Evolutionary conservation across 2,888 invertebrate species (phyloP).

Genomic region (Morinoia aosen): DNA sequence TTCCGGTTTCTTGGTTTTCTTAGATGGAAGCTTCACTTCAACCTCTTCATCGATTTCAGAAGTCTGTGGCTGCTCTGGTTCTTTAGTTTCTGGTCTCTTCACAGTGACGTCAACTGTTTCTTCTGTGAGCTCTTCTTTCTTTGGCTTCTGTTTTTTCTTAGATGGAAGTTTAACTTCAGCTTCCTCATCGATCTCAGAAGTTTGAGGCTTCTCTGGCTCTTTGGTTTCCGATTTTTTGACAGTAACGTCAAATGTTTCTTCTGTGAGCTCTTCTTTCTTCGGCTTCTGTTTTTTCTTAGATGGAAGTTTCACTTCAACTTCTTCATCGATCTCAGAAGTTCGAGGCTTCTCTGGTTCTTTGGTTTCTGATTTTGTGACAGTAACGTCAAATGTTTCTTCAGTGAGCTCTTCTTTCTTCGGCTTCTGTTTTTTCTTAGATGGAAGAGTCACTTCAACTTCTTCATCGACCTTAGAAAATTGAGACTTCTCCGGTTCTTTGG

Average conservation of each 20-base stretch:
- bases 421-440: too few species aligned
- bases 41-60: slow-evolving; percentile 70
- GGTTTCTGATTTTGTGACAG: too few species aligned
- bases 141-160: slow-evolving; percentile 66
- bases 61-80: slow-evolving; percentile 48
- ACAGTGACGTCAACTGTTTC: slow-evolving; percentile 68
- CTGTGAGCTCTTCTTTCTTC: slow-evolving; percentile 68
- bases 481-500: too few species aligned
- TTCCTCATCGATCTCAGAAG: slow-evolving; percentile 69
- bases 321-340: too few species aligned
- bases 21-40: slow-evolving; percentile 71
- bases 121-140: slow-evolving; percentile 68
- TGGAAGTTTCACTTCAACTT: too few species aligned
- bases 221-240: slow-evolving; percentile 48
- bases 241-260: slow-evolving; percentile 68
- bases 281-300: slow-evolving; percentile 67
- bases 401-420: too few species aligned
- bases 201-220: slow-evolving; percentile 56
- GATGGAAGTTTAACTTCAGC: slow-evolving; percentile 72
- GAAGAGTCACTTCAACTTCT: too few species aligned
- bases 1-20: slow-evolving; percentile 66
- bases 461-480: too few species aligned
- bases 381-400: too few species aligned
- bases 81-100: slow-evolving; percentile 68
- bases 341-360: too few species aligned